Evolutionary conservation across 2,797 vertebrate species (phyloP).

Genomic region (Neoniphon sammara): DNA sequence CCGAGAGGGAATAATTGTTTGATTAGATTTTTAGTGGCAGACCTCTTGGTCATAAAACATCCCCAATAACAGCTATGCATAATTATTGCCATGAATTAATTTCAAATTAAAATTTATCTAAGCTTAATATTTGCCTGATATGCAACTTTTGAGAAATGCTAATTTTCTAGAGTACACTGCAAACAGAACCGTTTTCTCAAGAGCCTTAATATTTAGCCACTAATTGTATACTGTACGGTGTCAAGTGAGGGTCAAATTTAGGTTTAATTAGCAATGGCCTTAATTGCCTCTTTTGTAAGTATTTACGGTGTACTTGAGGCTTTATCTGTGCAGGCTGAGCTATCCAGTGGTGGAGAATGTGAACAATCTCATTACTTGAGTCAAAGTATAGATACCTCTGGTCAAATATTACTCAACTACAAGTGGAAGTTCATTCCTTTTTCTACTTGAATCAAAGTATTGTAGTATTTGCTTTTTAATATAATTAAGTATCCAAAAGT

Average conservation of each 20-base stretch:
- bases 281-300: background rate
- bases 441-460: no score
- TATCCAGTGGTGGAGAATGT: background rate
- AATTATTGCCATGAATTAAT: no score
- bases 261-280: background rate
- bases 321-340: background rate
- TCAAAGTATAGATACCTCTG: no score
- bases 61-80: background rate
- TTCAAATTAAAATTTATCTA: background rate
- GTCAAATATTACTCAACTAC: no score
- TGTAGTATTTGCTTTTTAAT: no score
- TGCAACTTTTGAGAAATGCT: background rate
- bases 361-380: no score
- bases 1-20: background rate
- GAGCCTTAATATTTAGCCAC: background rate
- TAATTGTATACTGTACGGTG: background rate
- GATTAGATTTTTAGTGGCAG: background rate
- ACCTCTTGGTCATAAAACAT: background rate
- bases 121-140: background rate
- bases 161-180: background rate
- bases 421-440: no score
- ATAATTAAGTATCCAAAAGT: no score
- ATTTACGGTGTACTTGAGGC: background rate
- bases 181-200: background rate
- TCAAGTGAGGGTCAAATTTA: background rate